Evolutionary conservation across 1,140 invertebrate genomes (phyloP), one percentile per base, ranked within the genome.

Genomic region (Heterodera schachtii): DNA sequence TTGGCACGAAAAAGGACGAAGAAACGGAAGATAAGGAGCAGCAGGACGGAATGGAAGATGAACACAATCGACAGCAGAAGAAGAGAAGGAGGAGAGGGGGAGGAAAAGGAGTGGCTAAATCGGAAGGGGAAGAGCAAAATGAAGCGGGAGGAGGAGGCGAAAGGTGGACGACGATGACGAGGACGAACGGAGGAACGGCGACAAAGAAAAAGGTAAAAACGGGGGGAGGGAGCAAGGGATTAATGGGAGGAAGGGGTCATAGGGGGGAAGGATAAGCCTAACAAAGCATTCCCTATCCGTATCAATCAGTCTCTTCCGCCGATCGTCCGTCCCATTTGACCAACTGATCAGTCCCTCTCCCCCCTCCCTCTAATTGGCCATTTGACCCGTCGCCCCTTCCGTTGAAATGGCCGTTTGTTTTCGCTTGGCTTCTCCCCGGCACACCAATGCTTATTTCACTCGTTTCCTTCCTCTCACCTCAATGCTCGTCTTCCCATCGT

Each of bases 1-100:
- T 70, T 43, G 67, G 67, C 67, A 70, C 67, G 8, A 70, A 70
- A n/a, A 70, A 70, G 67, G n/a, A 70, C 8, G 67, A 31, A 19
- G 41, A 69, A 31, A 31, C 31, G 67, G 67, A 31, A n/a, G 67
- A 21, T 2, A 19, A 31, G 6, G 67, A 19, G 11, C 1, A 3
- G 41, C 11, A 0, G n/a, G n/a, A 46, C 69, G 69, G 31, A 31
- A 3, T 11, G 21, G 44, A 19, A n/a, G 69, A 41, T 11, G 69
- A 71, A 71, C 3, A 31, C 8, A 1, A n/a, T 1, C 67, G n/a
- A n/a, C 69, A 71, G 8, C 31, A 31, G 69, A 71, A n/a, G 21
- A 21, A n/a, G 69, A 21, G 31, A 19, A 19, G 57, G 19, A 60
- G 16, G 19, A 60, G 57, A 19, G 16, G 11, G 16, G 16, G 57